A percentile compares a stretch with the other conserved stretches of the same genome.
These are phyloP conservation scores for Genyomyrus donnyi DNA, from an alignment of 2,113 vertebrate species.

Conservation along the genomic window DNA sequence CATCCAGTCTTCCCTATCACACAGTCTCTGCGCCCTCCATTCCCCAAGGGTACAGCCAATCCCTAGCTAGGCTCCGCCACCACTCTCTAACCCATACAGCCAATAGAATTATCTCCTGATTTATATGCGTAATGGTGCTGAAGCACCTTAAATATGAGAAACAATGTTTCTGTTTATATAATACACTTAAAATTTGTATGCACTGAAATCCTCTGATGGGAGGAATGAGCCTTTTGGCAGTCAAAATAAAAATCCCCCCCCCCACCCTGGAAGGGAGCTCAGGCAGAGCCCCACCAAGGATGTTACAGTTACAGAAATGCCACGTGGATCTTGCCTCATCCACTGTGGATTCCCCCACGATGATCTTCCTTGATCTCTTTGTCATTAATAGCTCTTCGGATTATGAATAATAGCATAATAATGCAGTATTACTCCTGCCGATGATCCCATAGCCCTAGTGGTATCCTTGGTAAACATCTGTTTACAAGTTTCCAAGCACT, in stretches of 20 bases:
- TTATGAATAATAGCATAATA: background rate
- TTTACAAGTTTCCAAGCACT: background rate
- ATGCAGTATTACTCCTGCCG: background rate
- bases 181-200: background rate
- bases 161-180: background rate
- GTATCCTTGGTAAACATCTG: background rate
- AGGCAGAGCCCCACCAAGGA: background rate
- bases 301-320: background rate
- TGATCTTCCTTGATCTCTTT: background rate
- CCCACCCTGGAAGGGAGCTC: background rate
- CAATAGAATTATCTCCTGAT: background rate
- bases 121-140: background rate
- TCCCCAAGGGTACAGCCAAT: slow-evolving; percentile 72
- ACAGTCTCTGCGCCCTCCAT: slow-evolving; percentile 60
- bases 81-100: slow-evolving; percentile 10
- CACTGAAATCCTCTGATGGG: background rate
- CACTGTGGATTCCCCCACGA: background rate
- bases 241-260: background rate
- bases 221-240: background rate
- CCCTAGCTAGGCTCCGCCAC: slow-evolving; percentile 25
- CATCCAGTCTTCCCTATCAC: slow-evolving; percentile 68
- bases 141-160: background rate
- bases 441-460: background rate
- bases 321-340: background rate
- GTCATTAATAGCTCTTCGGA: background rate